Evolutionary conservation across 2,113 vertebrate species (phyloP), one percentile per base, ranked within the genome.

Genomic region (Stegastes partitus): DNA sequence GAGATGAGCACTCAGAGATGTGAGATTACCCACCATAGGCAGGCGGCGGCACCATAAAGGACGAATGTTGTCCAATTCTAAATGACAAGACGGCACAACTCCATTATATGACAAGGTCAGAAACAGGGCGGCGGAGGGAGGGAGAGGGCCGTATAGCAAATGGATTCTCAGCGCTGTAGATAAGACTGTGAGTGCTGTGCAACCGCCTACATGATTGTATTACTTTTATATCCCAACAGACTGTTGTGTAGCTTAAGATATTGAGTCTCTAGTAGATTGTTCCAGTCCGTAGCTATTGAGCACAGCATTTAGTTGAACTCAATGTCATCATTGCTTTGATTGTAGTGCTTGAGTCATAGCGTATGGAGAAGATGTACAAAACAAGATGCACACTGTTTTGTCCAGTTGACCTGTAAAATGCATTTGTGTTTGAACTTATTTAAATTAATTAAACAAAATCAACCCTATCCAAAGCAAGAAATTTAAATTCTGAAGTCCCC

Each of bases 31-130:
- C 56, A 68, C 87, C 19, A 61, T 51, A 31, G 69, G 25, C 25
- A 81, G 78, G 72, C 74, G 58, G 83, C 7, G 12, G 65, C 50
- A 53, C 68, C 75, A 74, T 86, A 86, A 91, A 72, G 84, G 79
- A 86, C 44, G 11, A 79, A 85, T 84, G 84, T 73, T 83, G 76
- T 89, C 79, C 87, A 89, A 81, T 86, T 89, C 71, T 74, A 87
- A 88, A 84, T 63, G 81, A 87, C 84, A 77, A 75, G 81, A 75
- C 1, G 23, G 25, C 76, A 70, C 67, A 78, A 82, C 75, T 88
- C 74, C 76, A 89, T 88, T 89, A 86, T 85, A 74, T 81, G 82
- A 81, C 87, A 91, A 91, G 89, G 88, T 92, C 90, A 88, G 80
- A 69, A 54, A 59, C 61, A 44, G 84, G 84, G 80, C 76, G 47